Evolutionary conservation across 2,797 vertebrate species (phyloP).

Genomic region (Heliangelus exortis): DNA sequence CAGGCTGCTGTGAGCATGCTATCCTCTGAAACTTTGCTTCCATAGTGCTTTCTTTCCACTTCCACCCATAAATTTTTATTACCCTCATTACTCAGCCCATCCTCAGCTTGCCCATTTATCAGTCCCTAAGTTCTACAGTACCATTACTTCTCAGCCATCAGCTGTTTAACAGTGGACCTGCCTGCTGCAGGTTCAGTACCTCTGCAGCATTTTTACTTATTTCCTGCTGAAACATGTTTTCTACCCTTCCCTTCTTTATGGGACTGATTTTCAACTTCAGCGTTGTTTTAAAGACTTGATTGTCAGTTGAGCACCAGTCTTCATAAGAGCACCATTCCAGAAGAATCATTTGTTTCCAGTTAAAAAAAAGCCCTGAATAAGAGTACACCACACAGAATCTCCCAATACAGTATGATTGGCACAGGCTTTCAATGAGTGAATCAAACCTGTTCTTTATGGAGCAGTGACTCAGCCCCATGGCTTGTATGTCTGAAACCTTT

Average conservation of each 20-base stretch:
- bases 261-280: neutral
- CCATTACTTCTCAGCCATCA: neutral
- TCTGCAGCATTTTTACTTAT: neutral
- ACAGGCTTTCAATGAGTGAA: neutral
- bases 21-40: neutral
- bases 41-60: neutral
- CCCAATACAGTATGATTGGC: neutral
- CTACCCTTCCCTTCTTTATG: neutral
- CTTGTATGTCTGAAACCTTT: neutral
- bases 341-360: neutral
- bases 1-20: neutral
- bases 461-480: neutral
- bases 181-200: neutral
- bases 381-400: neutral
- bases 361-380: neutral
- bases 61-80: neutral
- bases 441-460: neutral
- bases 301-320: neutral
- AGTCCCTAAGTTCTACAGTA: neutral
- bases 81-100: neutral
- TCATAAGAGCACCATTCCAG: neutral
- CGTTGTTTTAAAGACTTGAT: neutral
- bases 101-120: neutral
- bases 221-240: neutral
- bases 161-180: neutral